A percentile compares a stretch with the other conserved stretches of the same genome.
Conservation (phyloP, 2,113 vertebrate genomes). For the Ctenomys sociabilis region DNA sequence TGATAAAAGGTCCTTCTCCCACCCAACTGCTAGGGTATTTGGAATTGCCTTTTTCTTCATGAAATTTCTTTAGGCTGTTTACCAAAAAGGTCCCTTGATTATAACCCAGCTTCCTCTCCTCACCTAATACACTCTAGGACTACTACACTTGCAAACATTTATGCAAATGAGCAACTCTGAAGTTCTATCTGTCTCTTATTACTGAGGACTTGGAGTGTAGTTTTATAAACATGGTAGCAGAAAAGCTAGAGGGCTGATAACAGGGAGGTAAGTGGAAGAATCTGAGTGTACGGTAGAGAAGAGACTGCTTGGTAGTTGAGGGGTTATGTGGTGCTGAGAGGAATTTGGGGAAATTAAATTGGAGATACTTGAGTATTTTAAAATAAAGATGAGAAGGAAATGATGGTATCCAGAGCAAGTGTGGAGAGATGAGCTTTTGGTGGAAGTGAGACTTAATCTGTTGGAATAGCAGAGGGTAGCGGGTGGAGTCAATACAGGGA, state of each 20-base stretch:
- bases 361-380: background rate
- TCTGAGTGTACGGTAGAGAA: background rate
- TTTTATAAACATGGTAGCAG: background rate
- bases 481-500: background rate
- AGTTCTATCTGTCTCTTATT: background rate
- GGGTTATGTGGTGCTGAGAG: background rate
- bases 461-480: background rate
- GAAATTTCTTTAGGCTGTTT: conserved; percentile 30
- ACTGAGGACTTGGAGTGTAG: background rate
- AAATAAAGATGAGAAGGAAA: background rate
- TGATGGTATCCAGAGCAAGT: background rate
- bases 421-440: background rate
- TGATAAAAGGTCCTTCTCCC: background rate
- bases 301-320: background rate
- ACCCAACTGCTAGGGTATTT: background rate
- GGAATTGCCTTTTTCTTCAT: background rate
- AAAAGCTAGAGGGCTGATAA: background rate
- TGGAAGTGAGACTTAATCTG: background rate
- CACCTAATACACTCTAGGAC: background rate
- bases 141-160: background rate
- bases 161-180: background rate
- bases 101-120: background rate
- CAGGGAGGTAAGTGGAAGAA: background rate
- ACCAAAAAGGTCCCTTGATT: background rate
- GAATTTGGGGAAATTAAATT: background rate